A percentile compares a stretch with the other conserved stretches of the same genome.
These are phyloP conservation scores for Grammomys dolichurus DNA, from an alignment of 2,113 vertebrate species.

Conservation along the genomic window DNA sequence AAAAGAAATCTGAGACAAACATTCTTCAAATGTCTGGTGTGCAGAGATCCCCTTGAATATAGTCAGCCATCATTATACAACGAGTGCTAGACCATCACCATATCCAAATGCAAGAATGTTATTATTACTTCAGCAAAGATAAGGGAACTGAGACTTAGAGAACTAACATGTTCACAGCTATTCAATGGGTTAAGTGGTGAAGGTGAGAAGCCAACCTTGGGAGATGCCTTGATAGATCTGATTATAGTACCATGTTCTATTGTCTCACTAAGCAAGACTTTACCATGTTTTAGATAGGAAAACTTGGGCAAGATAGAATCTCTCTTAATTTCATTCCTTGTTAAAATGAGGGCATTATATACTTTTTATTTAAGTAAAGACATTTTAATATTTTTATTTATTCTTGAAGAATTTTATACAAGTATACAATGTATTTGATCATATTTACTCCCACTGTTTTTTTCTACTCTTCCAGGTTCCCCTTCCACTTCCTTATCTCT, in stretches of 20 bases:
- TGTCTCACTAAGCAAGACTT: neutral
- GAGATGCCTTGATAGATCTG: neutral
- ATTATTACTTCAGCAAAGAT: neutral
- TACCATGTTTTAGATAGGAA: neutral
- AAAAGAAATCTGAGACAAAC: neutral
- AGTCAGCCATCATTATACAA: neutral
- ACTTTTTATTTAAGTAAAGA: neutral
- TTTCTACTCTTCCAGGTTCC: neutral
- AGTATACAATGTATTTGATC: neutral
- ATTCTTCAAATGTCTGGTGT: neutral
- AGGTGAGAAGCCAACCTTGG: neutral
- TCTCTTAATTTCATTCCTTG: neutral
- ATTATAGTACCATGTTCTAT: neutral
- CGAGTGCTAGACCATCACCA: neutral
- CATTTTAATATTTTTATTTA: neutral
- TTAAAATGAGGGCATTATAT: neutral
- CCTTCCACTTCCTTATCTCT: neutral
- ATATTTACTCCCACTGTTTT: neutral
- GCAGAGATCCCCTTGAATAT: neutral
- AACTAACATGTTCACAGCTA: neutral
- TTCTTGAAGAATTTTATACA: neutral
- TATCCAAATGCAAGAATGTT: neutral
- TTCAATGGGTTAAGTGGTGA: neutral
- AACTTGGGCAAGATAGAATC: neutral
- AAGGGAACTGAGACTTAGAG: neutral